Base-by-base conservation (phyloP, 2,113 vertebrate species). In the Bubo scandiacus region DNA sequence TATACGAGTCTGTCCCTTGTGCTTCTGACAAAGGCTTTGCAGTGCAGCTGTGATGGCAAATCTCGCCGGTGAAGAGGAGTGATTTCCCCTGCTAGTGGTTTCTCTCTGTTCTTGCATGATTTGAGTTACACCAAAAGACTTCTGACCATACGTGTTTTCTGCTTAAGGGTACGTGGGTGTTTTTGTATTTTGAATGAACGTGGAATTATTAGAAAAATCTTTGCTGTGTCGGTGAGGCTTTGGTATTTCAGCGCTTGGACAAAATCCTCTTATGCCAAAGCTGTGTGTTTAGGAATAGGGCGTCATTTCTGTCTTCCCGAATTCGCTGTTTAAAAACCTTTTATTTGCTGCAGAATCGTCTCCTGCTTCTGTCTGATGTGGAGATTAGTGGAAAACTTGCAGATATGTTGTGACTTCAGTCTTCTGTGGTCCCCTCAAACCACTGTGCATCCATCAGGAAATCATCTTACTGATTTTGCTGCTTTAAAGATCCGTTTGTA, bases 141-240 rank as follows among this genome's bases (percentile, higher is more conserved):
- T 40, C 40, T 12, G 42, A 8, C 32, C 27, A 2, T n/a, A 6
- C 10, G 0, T 40, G n/a, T 49, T 55, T 70, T n/a, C 16, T 74
- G 25, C 34, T 21, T 20, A 2, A 12, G 27, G 14, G 6, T 2
- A 0, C 0, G 7, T 4, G 25, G 23, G 7, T n/a, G 45, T 0
- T 12, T 40, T n/a, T 75, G 57, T 49, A 12, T 21, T 68, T 34
- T 30, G 49, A 2, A 34, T 65, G 12, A 38, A 20, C 2, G 2
- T 34, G 66, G 78, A 45, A 49, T 10, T 5, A 8, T 34, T 57
- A 26, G 66, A 12, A 45, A 17, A 43, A 27, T 58, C 77, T 79
- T 82, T 13, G 43, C 65, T 22, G 49, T 59, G 27, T 42, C 62
- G 2, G 0, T 40, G 51, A 21, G 51, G 59, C 78, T 79, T 43